Evolutionary conservation across 2,888 invertebrate species (phyloP).

Genomic region (Clostera curtula): DNA sequence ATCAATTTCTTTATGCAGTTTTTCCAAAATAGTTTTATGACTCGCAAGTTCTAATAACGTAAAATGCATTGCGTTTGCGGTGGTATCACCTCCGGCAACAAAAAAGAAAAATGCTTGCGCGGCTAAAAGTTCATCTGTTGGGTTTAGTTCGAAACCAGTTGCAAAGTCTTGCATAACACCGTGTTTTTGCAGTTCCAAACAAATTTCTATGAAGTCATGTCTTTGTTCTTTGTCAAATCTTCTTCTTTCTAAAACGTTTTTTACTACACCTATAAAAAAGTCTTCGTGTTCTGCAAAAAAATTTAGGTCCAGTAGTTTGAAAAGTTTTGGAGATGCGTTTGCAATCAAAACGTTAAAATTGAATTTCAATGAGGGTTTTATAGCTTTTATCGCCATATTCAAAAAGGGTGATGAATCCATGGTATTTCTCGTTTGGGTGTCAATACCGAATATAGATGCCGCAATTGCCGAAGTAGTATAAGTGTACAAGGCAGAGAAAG

Average conservation of each 20-base stretch:
- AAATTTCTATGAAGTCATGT: slow-evolving; percentile 48
- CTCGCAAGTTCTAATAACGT: slow-evolving; percentile 44
- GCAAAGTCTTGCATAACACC: slow-evolving; percentile 35
- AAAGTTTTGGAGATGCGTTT: slow-evolving; percentile 29
- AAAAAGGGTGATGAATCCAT: slow-evolving; percentile 52
- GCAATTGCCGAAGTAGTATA: slow-evolving; percentile 48
- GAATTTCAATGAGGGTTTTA: slow-evolving; percentile 20
- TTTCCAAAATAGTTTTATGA: slow-evolving; percentile 41
- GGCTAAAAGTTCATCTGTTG: slow-evolving; percentile 44
- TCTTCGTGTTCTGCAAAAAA: slow-evolving; percentile 40
- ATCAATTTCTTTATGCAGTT: slow-evolving; percentile 52
- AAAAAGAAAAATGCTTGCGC: slow-evolving; percentile 65
- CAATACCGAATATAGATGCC: slow-evolving; percentile 58
- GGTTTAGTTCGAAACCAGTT: slow-evolving; percentile 36
- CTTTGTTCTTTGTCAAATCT: slow-evolving; percentile 19
- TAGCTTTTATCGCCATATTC: slow-evolving; percentile 37
- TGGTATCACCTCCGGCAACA: slow-evolving; percentile 57
- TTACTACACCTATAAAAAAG: slow-evolving; percentile 44
- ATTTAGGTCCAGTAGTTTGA: slow-evolving; percentile 31
- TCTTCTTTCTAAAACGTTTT: slow-evolving; percentile 35
- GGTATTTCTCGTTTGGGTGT: slow-evolving; percentile 36
- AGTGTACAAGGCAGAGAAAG: slow-evolving; percentile 38
- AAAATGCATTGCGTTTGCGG: slow-evolving; percentile 51
- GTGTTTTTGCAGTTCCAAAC: slow-evolving; percentile 41
- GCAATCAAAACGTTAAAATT: slow-evolving; percentile 26